Evolutionary conservation across 2,888 invertebrate genomes (phyloP).

Genomic region (Liodrosophila aerea): DNA sequence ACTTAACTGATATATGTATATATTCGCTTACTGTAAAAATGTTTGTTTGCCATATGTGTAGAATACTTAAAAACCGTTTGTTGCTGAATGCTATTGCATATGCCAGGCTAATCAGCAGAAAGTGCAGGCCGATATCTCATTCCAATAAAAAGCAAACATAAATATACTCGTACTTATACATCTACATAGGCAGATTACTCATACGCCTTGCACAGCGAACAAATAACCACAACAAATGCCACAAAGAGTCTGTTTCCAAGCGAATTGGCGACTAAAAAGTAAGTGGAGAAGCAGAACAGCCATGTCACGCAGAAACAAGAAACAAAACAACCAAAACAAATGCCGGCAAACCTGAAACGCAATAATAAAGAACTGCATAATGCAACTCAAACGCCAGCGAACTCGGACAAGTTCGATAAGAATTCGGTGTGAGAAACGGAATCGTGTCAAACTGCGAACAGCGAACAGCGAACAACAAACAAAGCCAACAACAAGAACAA

Average conservation of each 20-base stretch:
- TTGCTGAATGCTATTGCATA: background rate
- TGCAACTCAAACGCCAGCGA: slow-evolving; percentile 52
- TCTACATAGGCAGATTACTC: slow-evolving; percentile 16
- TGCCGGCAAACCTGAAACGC: slow-evolving; percentile 30
- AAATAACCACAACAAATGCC: slow-evolving; percentile 51
- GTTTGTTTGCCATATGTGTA: too few relatives aligned
- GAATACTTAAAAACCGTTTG: too few relatives aligned
- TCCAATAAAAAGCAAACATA: background rate
- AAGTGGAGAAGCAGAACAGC: too few relatives aligned
- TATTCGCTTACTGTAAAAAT: too few relatives aligned
- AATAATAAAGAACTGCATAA: slow-evolving; percentile 16
- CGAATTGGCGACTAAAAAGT: too few relatives aligned
- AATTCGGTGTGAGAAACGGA: too few relatives aligned
- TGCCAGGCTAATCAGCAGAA: background rate
- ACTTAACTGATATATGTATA: too few relatives aligned
- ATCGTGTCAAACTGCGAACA: slow-evolving; percentile 32
- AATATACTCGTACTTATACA: too few relatives aligned
- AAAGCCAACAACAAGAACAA: slow-evolving; percentile 41
- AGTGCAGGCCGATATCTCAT: slow-evolving; percentile 1
- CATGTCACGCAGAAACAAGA: background rate
- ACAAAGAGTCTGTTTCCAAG: too few relatives aligned
- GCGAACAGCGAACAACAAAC: slow-evolving; percentile 22
- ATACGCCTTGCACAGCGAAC: slow-evolving; percentile 36
- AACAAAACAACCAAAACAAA: slow-evolving; percentile 18
- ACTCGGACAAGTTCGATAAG: slow-evolving; percentile 54